Evolutionary conservation across 2,113 vertebrate species (phyloP).

Genomic region (Xerus inauris): DNA sequence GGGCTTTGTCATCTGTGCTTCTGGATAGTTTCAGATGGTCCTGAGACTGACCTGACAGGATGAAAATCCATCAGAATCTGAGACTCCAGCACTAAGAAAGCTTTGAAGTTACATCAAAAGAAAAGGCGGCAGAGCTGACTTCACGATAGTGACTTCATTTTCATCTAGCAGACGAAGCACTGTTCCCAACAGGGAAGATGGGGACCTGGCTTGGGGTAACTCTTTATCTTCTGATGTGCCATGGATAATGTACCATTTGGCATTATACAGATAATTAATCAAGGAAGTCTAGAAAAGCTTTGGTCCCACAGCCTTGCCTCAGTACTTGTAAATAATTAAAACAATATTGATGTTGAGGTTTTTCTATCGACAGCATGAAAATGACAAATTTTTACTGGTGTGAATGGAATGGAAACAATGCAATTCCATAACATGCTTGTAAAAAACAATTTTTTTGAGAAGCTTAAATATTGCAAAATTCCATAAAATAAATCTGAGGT

Average conservation of each 20-base stretch:
- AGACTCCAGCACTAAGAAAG: not conserved
- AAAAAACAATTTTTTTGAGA: not conserved
- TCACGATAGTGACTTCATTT: not conserved
- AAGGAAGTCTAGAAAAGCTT: slow-evolving; percentile 58
- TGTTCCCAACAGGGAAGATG: not conserved
- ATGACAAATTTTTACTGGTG: not conserved
- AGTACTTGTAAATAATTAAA: slow-evolving; percentile 61
- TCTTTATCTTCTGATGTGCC: slow-evolving; percentile 42
- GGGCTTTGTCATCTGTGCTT: slow-evolving; percentile 46
- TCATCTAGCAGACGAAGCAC: not conserved
- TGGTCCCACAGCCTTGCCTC: not conserved
- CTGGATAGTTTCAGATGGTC: slow-evolving; percentile 62
- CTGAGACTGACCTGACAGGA: not conserved
- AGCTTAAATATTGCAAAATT: not conserved
- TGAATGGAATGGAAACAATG: not conserved
- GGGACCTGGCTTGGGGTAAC: not conserved
- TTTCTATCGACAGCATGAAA: not conserved
- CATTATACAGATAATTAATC: slow-evolving; percentile 39
- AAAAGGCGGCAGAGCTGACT: slow-evolving; percentile 15
- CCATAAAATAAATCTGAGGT: slow-evolving; percentile 7
- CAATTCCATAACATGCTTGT: not conserved
- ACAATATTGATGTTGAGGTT: slow-evolving; percentile 14
- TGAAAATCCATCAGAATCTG: slow-evolving; percentile 30
- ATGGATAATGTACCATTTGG: slow-evolving; percentile 37
- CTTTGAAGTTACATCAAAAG: slow-evolving; percentile 69